These are phyloP conservation scores for Amphipyra berbera DNA, from an alignment of 2,888 invertebrate genomes.

Conservation along the genomic window DNA sequence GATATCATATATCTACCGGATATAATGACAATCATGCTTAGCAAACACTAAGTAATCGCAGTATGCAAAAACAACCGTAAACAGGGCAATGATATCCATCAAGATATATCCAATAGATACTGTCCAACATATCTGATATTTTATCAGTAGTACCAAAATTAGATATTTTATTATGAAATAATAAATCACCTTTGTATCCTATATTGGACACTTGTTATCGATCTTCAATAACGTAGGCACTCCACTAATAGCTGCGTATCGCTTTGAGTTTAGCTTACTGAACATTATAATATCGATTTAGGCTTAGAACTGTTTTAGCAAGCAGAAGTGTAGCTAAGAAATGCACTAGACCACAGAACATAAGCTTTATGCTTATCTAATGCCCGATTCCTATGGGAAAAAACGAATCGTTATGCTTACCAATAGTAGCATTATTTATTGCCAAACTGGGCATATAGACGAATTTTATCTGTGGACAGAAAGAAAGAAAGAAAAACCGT, in stretches of 20 bases:
- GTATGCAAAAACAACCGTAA: constrained; percentile 14
- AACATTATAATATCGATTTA: background rate
- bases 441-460: too few species aligned
- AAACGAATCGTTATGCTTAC: too few species aligned
- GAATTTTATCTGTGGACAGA: too few species aligned
- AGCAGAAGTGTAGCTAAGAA: background rate
- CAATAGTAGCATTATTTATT: too few species aligned
- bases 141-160: constrained; percentile 35
- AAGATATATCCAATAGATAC: constrained; percentile 34
- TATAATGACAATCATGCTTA: background rate
- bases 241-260: constrained; percentile 11
- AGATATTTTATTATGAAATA: constrained; percentile 34
- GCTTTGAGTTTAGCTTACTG: background rate
- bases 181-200: constrained; percentile 39
- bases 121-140: constrained; percentile 35
- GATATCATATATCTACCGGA: too few species aligned
- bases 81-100: constrained; percentile 29
- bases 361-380: too few species aligned
- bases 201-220: constrained; percentile 35
- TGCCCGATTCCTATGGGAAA: too few species aligned
- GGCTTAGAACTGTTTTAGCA: background rate
- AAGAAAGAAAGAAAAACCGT: too few species aligned
- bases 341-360: too few species aligned
- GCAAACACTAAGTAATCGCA: background rate
- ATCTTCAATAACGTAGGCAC: constrained; percentile 3